phyloP scores from a whole-genome alignment of 2,888 invertebrate genomes.

The Philaethria dido region DNA sequence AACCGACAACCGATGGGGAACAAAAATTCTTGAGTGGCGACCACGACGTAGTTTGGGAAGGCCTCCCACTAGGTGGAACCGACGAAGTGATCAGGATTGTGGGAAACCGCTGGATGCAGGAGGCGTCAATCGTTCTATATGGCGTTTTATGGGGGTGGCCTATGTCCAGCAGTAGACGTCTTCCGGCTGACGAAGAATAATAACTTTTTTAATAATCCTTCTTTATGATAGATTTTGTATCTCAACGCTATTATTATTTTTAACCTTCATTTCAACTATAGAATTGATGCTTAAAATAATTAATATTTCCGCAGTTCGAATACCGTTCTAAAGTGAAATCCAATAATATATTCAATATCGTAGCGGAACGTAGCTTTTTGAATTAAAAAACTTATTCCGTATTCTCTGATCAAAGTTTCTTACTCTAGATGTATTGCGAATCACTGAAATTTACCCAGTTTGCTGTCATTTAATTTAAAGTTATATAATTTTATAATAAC shows the following conservation, averaged over 20 bases:
- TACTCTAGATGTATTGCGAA: not conserved
- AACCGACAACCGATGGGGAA: too few relatives aligned
- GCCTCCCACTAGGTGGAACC: too few relatives aligned
- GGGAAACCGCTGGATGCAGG: too few relatives aligned
- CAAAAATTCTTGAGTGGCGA: too few relatives aligned
- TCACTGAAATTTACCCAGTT: slow-evolving; percentile 7
- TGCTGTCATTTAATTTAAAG: not conserved
- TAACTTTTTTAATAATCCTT: too few relatives aligned
- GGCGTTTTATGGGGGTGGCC: too few relatives aligned
- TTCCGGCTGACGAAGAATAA: too few relatives aligned
- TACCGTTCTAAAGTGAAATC: not conserved
- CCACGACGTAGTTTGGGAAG: too few relatives aligned
- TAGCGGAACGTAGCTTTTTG: slow-evolving; percentile 1
- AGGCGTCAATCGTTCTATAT: too few relatives aligned
- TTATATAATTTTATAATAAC: not conserved
- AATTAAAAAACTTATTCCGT: slow-evolving; percentile 19
- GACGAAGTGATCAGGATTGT: too few relatives aligned
- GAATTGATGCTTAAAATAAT: not conserved
- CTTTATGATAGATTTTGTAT: too few relatives aligned
- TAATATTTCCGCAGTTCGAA: not conserved
- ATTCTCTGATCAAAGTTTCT: slow-evolving; percentile 10
- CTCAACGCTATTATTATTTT: not conserved
- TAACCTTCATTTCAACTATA: not conserved
- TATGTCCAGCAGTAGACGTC: too few relatives aligned
- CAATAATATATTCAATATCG: slow-evolving; percentile 18